Conservation (phyloP, 2,888 invertebrate genomes). For the Acleris laterana region DNA sequence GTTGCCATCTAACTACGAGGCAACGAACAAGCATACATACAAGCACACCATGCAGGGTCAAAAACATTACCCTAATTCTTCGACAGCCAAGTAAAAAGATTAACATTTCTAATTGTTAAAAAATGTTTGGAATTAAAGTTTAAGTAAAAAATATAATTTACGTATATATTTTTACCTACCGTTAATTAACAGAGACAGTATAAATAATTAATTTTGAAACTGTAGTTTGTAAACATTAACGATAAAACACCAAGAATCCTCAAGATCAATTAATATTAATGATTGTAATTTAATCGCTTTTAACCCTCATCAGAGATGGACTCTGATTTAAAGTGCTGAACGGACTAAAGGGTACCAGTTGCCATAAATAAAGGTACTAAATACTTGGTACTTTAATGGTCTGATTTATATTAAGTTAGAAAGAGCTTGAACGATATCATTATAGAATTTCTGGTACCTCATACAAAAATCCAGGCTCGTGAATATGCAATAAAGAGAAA, state of each 20-base stretch:
- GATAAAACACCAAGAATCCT: conserved; percentile 15
- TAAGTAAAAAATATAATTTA: too few species aligned
- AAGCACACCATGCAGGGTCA: too few species aligned
- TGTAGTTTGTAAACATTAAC: conserved; percentile 13
- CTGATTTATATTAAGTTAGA: not conserved
- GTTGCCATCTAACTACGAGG: too few species aligned
- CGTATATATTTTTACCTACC: too few species aligned
- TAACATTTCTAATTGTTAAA: too few species aligned
- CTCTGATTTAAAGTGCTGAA: conserved; percentile 7
- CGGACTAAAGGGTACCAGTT: conserved; percentile 1
- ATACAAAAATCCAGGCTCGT: not conserved
- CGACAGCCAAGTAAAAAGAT: too few species aligned
- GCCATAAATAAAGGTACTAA: conserved; percentile 7
- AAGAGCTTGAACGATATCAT: too few species aligned
- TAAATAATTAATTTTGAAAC: not conserved
- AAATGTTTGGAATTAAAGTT: too few species aligned
- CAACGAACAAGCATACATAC: too few species aligned
- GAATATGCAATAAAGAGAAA: not conserved
- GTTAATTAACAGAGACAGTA: too few species aligned
- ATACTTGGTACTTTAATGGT: not conserved
- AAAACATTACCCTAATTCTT: too few species aligned
- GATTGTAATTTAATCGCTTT: conserved; percentile 15
- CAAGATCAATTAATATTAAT: conserved; percentile 14
- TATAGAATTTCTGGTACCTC: too few species aligned
- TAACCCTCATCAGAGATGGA: conserved; percentile 19